Evolutionary conservation across 2,113 vertebrate genomes (phyloP).

Genomic region (Morone chrysops): DNA sequence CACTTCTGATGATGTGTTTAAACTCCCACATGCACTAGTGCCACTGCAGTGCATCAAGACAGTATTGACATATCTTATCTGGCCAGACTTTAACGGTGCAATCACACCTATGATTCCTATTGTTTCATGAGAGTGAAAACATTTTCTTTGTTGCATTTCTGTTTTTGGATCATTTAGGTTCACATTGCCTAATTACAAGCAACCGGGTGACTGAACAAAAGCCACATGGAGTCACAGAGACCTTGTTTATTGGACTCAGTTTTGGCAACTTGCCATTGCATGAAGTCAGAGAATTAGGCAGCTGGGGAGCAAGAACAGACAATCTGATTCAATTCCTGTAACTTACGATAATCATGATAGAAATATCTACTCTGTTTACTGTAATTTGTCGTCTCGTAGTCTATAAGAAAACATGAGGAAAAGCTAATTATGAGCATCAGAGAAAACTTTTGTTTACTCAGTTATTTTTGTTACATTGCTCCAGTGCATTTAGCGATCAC

Average conservation of each 20-base stretch:
- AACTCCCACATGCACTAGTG: not conserved
- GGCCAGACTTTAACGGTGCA: not conserved
- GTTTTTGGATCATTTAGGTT: slow-evolving; percentile 5
- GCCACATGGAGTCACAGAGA: not conserved
- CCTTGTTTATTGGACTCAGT: slow-evolving; percentile 14
- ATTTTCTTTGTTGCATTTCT: slow-evolving; percentile 15
- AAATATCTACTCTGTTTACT: slow-evolving; percentile 12
- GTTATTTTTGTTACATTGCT: not conserved
- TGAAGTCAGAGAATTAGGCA: slow-evolving; percentile 34
- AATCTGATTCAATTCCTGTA: slow-evolving; percentile 3
- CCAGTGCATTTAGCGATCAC: not conserved
- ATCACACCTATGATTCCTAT: not conserved
- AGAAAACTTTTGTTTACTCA: not conserved
- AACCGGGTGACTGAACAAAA: slow-evolving; percentile 24
- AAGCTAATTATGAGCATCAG: not conserved
- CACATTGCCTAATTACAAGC: slow-evolving; percentile 34
- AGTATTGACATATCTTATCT: not conserved
- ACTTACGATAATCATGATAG: slow-evolving; percentile 14
- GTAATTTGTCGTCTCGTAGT: not conserved
- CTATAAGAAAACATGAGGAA: not conserved
- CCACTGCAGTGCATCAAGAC: not conserved
- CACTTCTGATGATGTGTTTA: not conserved
- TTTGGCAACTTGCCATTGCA: slow-evolving; percentile 33
- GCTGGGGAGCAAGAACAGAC: not conserved
- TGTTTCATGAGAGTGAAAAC: not conserved